Evolutionary conservation across 2,888 invertebrate genomes (phyloP).

Genomic region (Platycheirus rosarum): DNA sequence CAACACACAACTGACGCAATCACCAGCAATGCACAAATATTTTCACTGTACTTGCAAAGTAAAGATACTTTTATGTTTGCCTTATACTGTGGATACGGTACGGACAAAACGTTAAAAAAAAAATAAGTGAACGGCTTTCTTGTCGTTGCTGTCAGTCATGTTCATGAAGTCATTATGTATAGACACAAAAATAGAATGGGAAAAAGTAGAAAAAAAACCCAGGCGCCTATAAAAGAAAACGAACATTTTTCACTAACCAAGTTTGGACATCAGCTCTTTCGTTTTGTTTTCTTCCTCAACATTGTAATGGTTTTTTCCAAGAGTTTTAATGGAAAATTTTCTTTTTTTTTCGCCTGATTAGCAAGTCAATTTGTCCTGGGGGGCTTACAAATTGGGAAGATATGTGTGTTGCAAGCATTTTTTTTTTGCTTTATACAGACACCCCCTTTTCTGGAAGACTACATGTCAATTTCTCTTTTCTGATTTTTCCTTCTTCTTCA

Average conservation of each 20-base stretch:
- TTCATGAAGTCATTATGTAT: slow-evolving; percentile 47
- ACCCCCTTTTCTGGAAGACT: slow-evolving; percentile 4
- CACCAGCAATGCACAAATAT: slow-evolving; percentile 36
- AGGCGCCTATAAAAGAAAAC: slow-evolving; percentile 10
- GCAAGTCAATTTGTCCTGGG: slow-evolving; percentile 43
- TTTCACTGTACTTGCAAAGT: slow-evolving; percentile 5
- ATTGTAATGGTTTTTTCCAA: slow-evolving; percentile 1
- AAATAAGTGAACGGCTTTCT: slow-evolving; percentile 69
- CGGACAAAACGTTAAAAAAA: neutral
- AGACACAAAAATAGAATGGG: neutral
- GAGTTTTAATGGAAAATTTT: slow-evolving; percentile 18
- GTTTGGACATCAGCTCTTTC: slow-evolving; percentile 62
- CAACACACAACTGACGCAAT: slow-evolving; percentile 55
- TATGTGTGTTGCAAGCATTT: slow-evolving; percentile 9
- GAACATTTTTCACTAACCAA: slow-evolving; percentile 20
- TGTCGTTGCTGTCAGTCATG: slow-evolving; percentile 62
- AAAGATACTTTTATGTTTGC: slow-evolving; percentile 34
- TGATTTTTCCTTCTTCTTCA: too few species aligned
- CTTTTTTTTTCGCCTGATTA: slow-evolving; percentile 19
- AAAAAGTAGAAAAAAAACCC: neutral
- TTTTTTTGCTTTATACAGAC: neutral
- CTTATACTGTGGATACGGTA: neutral
- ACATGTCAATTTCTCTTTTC: too few species aligned
- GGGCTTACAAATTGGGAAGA: slow-evolving; percentile 37
- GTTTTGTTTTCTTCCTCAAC: slow-evolving; percentile 33